Conservation (phyloP, 2,113 vertebrate species). For the Aldabrachelys gigantea region DNA sequence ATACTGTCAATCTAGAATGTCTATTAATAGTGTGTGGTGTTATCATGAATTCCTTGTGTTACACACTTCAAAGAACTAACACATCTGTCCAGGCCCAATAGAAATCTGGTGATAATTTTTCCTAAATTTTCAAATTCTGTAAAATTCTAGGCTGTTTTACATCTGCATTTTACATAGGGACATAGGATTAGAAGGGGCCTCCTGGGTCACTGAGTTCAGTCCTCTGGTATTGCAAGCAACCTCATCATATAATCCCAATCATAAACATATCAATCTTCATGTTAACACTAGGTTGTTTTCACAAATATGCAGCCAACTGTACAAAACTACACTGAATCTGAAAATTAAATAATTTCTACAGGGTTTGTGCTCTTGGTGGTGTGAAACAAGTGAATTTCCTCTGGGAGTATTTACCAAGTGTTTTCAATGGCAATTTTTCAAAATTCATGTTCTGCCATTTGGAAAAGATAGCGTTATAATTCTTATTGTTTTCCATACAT, state of each 20-base stretch:
- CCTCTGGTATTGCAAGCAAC: not conserved
- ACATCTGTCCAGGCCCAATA: not conserved
- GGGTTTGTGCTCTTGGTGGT: not conserved
- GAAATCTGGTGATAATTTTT: not conserved
- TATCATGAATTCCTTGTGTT: not conserved
- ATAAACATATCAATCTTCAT: not conserved
- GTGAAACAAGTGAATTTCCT: slow-evolving; percentile 40
- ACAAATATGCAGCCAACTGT: not conserved
- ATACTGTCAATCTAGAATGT: not conserved
- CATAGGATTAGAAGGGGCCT: not conserved
- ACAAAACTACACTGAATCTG: slow-evolving; percentile 27
- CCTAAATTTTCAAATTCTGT: not conserved
- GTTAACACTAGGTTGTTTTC: not conserved
- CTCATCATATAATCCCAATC: not conserved
- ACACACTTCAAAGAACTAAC: not conserved
- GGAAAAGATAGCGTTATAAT: slow-evolving; percentile 49
- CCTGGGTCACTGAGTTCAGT: not conserved
- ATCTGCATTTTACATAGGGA: not conserved
- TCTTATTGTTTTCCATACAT: slow-evolving; percentile 31
- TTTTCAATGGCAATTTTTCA: slow-evolving; percentile 42
- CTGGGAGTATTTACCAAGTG: slow-evolving; percentile 42
- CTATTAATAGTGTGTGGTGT: not conserved
- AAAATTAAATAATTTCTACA: slow-evolving; percentile 37
- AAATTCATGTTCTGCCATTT: slow-evolving; percentile 62
- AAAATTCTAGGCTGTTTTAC: not conserved